These are phyloP conservation scores for Rhinoderma darwinii DNA, from an alignment of 2,113 vertebrate species.

Conservation along the genomic window DNA sequence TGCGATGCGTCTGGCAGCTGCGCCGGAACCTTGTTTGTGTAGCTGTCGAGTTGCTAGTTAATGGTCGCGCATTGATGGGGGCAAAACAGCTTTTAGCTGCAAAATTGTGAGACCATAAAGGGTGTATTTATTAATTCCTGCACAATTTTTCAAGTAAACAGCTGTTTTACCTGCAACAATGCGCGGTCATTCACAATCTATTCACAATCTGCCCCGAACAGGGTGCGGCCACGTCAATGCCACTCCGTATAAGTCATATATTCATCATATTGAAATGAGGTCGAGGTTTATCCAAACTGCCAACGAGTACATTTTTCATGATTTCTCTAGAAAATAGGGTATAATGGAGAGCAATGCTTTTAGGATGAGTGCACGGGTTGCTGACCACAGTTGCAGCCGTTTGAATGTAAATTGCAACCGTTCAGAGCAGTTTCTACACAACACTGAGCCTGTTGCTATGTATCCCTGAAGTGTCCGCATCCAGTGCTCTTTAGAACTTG, in stretches of 20 bases:
- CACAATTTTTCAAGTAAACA: too few relatives aligned
- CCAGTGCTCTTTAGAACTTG: conserved; percentile 13
- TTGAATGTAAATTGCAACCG: conserved; percentile 17
- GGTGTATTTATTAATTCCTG: too few relatives aligned
- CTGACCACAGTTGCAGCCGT: neutral
- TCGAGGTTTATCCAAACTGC: neutral
- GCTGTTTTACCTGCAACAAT: too few relatives aligned
- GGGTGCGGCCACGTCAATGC: too few relatives aligned
- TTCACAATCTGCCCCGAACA: too few relatives aligned
- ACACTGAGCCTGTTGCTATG: conserved; percentile 32
- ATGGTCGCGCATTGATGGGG: too few relatives aligned
- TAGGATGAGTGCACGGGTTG: neutral
- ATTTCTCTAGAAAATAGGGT: neutral
- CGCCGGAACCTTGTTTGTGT: too few relatives aligned
- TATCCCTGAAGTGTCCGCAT: conserved; percentile 25
- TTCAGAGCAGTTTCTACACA: conserved; percentile 17
- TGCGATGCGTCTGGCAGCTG: too few relatives aligned
- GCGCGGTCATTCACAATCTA: too few relatives aligned
- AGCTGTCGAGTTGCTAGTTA: too few relatives aligned
- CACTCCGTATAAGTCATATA: neutral
- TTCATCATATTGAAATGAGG: neutral
- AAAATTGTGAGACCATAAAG: too few relatives aligned
- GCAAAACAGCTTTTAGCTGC: too few relatives aligned
- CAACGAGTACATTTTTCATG: neutral
- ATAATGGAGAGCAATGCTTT: neutral